These are phyloP conservation scores for Germaria angustata DNA, from an alignment of 2,888 invertebrate species.

Conservation along the genomic window DNA sequence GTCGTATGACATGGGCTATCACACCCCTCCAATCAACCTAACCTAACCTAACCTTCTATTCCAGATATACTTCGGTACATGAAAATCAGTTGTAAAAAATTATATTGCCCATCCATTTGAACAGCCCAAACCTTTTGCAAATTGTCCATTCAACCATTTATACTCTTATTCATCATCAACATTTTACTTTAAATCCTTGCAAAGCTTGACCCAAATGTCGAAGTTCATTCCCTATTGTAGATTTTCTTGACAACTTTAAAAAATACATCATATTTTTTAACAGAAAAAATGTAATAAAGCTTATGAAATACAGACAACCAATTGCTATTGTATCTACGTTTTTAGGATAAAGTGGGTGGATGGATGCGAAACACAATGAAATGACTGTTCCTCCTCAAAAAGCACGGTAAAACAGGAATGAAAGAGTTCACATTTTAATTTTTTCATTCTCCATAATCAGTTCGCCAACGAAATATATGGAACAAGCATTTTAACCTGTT, in stretches of 20 bases:
- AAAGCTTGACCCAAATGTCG: slow-evolving; percentile 29
- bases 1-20: no score
- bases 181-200: slow-evolving; percentile 4
- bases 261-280: background rate
- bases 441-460: no score
- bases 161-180: background rate
- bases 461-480: slow-evolving; percentile 21
- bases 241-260: background rate
- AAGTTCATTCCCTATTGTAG: slow-evolving; percentile 1
- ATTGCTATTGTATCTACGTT: background rate
- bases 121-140: background rate
- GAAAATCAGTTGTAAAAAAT: no score
- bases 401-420: no score
- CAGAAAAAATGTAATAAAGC: background rate
- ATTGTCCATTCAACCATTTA: background rate
- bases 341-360: background rate
- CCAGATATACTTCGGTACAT: no score
- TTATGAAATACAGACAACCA: background rate
- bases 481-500: slow-evolving; percentile 52
- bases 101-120: no score
- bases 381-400: no score
- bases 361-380: no score
- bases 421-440: no score
- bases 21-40: no score
- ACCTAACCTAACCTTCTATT: no score